Conservation (phyloP, 1,140 invertebrate genomes). For the Dinothrombium tinctorium region DNA sequence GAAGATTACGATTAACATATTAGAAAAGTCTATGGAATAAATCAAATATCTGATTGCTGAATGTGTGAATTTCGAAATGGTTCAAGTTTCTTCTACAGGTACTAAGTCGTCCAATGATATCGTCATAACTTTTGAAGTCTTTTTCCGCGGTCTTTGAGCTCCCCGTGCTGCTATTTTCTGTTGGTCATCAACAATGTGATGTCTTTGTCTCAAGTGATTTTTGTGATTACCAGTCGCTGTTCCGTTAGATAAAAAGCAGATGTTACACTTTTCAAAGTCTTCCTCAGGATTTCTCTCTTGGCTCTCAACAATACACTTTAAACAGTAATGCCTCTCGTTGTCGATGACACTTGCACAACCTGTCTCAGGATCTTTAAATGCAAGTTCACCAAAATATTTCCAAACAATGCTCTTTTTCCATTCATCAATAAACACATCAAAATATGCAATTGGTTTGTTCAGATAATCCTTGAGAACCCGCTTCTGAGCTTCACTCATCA, state of each 20-base stretch:
- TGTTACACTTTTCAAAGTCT: conserved; percentile 1
- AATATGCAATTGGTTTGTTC: not conserved
- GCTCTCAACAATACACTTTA: conserved; percentile 2
- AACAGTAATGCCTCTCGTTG: conserved; percentile 1
- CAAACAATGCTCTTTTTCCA: conserved; percentile 4
- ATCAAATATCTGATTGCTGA: no score
- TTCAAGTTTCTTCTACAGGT: no score
- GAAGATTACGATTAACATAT: no score
- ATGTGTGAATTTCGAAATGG: no score
- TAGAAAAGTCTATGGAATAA: no score
- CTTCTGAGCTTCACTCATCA: not conserved
- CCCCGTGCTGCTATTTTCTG: not conserved
- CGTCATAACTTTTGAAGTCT: not conserved
- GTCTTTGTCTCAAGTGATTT: not conserved
- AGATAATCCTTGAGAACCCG: not conserved
- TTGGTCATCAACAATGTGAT: not conserved
- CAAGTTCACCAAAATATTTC: conserved; percentile 5
- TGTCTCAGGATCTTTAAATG: conserved; percentile 2
- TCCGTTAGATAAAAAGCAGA: conserved; percentile 1
- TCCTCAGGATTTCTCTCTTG: not conserved
- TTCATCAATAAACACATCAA: conserved; percentile 5
- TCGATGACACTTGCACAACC: not conserved
- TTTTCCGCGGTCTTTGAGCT: not conserved
- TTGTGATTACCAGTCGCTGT: conserved; percentile 1
- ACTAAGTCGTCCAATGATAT: no score